These are phyloP conservation scores for Platycercus adscitus DNA, from an alignment of 2,113 vertebrate species.

Conservation along the genomic window DNA sequence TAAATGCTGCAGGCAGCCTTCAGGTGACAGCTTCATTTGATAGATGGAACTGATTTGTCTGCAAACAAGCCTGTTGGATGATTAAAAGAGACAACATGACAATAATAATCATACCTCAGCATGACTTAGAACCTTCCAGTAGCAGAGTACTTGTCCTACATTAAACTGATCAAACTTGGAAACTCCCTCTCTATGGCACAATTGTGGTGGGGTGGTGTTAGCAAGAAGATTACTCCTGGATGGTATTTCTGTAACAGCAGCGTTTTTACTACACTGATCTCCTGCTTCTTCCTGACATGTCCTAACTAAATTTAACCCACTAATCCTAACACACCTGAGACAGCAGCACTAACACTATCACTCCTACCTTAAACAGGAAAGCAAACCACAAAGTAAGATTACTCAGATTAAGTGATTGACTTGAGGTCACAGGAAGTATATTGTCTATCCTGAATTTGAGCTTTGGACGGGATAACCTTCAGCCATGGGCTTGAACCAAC, in stretches of 20 bases:
- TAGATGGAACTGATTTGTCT: not conserved
- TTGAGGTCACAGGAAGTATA: constrained; percentile 31
- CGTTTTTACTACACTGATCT: constrained; percentile 4
- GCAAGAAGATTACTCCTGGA: not conserved
- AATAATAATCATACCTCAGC: not conserved
- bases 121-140: not conserved
- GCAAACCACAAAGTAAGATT: constrained; percentile 43
- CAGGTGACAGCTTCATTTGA: not conserved
- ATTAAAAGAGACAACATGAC: not conserved
- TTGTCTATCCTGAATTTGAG: not conserved
- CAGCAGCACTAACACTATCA: constrained; percentile 14
- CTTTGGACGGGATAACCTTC: not conserved
- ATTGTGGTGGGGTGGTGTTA: not conserved
- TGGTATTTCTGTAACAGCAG: not conserved
- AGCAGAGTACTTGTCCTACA: not conserved
- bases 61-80: not conserved
- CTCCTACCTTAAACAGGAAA: constrained; percentile 24
- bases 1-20: not conserved
- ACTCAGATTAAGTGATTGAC: constrained; percentile 45
- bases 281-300: not conserved
- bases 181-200: not conserved
- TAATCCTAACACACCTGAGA: constrained; percentile 66
- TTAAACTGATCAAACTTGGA: not conserved
- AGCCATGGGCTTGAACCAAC: not conserved
- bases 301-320: constrained; percentile 66